Conservation (phyloP, 2,113 vertebrate genomes). For the Calyptommatus sinebrachiatus region DNA sequence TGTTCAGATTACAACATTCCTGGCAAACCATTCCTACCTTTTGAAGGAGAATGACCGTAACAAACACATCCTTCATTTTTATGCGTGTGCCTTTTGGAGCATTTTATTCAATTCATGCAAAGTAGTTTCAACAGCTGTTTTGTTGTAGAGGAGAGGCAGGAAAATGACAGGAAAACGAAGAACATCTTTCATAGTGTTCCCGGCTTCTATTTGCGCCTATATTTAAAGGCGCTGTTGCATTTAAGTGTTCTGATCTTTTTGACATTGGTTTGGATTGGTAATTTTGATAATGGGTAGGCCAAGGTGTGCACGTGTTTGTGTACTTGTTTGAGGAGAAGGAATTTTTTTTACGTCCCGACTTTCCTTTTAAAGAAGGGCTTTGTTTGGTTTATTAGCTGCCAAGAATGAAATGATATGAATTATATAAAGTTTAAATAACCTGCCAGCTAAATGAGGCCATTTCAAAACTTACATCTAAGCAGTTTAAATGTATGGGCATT, state of each 20-base stretch:
- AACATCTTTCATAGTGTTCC: constrained; percentile 52
- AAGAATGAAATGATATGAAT: background rate
- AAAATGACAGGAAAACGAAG: constrained; percentile 69
- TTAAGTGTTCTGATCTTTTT: constrained; percentile 59
- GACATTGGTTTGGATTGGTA: constrained; percentile 59
- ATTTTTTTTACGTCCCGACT: too few species aligned
- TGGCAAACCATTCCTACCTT: constrained; percentile 7
- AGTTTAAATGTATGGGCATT: constrained; percentile 16
- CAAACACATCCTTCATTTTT: constrained; percentile 31
- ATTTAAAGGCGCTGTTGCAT: constrained; percentile 50
- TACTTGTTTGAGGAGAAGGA: constrained; percentile 33
- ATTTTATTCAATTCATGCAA: constrained; percentile 50
- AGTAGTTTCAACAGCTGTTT: constrained; percentile 60
- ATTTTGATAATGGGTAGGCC: constrained; percentile 58
- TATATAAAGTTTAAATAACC: background rate
- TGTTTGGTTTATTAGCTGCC: background rate
- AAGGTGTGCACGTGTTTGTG: constrained; percentile 32
- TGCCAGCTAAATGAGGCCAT: background rate
- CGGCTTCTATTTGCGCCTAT: constrained; percentile 3
- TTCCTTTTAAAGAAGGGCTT: background rate
- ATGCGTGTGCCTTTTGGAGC: constrained; percentile 45
- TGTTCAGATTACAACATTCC: constrained; percentile 27
- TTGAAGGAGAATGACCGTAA: constrained; percentile 24
- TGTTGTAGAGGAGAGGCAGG: constrained; percentile 48
- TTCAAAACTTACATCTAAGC: background rate